phyloP scores from a whole-genome alignment of 2,888 invertebrate genomes.

The Diogma glabrata region DNA sequence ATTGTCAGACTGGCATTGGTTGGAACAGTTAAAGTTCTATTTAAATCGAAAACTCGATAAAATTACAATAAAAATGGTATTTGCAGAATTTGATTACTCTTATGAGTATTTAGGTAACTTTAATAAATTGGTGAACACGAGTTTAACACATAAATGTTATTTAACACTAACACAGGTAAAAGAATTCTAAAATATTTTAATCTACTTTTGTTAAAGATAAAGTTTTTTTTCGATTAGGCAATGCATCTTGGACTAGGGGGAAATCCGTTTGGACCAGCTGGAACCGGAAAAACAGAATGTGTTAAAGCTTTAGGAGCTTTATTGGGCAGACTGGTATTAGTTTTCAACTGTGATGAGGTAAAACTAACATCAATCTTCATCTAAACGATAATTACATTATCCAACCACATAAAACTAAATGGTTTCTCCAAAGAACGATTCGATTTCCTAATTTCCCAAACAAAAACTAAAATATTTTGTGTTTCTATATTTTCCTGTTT shows the following conservation, averaged over 20 bases:
- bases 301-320: constrained; percentile 89
- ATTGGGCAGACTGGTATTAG: constrained; percentile 85
- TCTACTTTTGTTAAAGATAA: not conserved
- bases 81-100: constrained; percentile 88
- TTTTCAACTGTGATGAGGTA: constrained; percentile 95
- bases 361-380: no score
- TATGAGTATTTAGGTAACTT: constrained; percentile 98
- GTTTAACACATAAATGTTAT: constrained; percentile 94
- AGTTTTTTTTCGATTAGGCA: constrained; percentile 42
- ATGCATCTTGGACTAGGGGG: constrained; percentile 94
- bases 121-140: constrained; percentile 88
- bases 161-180: constrained; percentile 82
- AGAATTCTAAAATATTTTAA: not conserved
- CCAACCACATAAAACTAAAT: no score
- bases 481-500: no score
- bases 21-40: constrained; percentile 82
- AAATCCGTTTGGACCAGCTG: constrained; percentile 98
- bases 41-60: constrained; percentile 47
- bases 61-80: constrained; percentile 70
- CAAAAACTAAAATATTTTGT: no score
- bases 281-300: constrained; percentile 98
- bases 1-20: constrained; percentile 82
- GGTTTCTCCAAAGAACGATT: no score
- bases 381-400: no score
- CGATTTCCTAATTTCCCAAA: no score